Evolutionary conservation across 2,113 vertebrate species (phyloP).

Genomic region (Austrofundulus limnaeus): DNA sequence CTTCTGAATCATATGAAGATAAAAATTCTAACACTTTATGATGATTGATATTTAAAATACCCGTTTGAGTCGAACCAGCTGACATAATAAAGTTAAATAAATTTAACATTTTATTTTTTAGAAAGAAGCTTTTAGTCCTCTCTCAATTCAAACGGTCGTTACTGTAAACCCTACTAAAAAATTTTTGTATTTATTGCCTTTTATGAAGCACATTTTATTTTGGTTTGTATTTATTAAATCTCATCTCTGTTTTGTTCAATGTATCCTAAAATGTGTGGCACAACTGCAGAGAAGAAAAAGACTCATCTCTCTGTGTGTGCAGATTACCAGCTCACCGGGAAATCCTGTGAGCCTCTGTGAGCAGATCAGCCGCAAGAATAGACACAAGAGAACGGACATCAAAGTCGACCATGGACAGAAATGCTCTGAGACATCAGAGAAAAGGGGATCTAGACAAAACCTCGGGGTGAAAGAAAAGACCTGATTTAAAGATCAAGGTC

Average conservation of each 20-base stretch:
- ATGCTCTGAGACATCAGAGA: not conserved
- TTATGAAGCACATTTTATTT: too few species aligned
- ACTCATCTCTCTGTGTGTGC: not conserved
- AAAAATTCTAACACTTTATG: too few species aligned
- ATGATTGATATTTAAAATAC: too few species aligned
- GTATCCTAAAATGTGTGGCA: not conserved
- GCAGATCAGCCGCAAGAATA: not conserved
- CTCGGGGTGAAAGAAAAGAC: not conserved
- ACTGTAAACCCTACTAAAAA: too few species aligned
- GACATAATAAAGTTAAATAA: too few species aligned
- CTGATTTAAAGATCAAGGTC: not conserved
- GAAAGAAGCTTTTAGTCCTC: too few species aligned
- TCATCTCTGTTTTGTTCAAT: not conserved
- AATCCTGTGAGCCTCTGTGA: not conserved
- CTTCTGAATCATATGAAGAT: too few species aligned
- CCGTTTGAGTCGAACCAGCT: too few species aligned
- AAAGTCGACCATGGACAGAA: not conserved
- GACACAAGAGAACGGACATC: slow-evolving; percentile 6
- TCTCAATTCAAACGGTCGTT: too few species aligned
- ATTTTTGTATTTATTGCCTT: too few species aligned
- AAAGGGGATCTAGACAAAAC: not conserved
- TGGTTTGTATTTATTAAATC: not conserved
- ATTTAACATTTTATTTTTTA: too few species aligned
- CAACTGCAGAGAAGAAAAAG: not conserved
- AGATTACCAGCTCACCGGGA: not conserved